phyloP scores from a whole-genome alignment of 2,888 invertebrate species.

The Blastobasis adustella region DNA sequence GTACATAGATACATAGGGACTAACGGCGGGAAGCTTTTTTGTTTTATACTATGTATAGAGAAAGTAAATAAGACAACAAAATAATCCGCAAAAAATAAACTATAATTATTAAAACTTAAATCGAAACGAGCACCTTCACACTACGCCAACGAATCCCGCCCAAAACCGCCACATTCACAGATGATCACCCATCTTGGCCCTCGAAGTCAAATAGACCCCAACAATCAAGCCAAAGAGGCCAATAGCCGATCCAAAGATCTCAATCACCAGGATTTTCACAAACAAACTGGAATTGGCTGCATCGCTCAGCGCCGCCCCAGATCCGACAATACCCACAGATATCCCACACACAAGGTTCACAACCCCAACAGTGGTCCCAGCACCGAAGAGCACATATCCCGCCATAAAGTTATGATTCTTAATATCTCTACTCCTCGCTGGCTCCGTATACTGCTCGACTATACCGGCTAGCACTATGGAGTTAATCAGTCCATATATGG shows the following conservation, averaged over 20 bases:
- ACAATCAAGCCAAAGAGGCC: constrained; percentile 99
- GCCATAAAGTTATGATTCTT: constrained; percentile 82
- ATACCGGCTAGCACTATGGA: constrained; percentile 96
- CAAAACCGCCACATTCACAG: too few species aligned
- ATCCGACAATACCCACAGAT: constrained; percentile 97
- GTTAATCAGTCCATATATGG: constrained; percentile 98
- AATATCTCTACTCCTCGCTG: constrained; percentile 26
- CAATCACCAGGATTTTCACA: constrained; percentile 98
- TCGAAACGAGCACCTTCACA: too few species aligned
- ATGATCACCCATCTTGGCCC: constrained; percentile 84
- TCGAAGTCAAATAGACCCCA: constrained; percentile 94
- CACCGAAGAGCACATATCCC: constrained; percentile 97
- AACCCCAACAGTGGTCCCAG: constrained; percentile 94
- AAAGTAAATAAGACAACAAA: too few species aligned
- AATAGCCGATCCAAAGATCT: constrained; percentile 99
- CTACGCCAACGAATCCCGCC: too few species aligned
- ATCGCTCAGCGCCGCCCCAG: constrained; percentile 98
- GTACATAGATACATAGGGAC: too few species aligned
- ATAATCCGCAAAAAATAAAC: too few species aligned
- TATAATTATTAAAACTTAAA: too few species aligned
- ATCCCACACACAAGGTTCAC: constrained; percentile 96
- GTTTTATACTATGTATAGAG: too few species aligned
- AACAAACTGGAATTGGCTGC: constrained; percentile 97
- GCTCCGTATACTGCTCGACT: constrained; percentile 77
- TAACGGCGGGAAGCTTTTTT: too few species aligned